Evolutionary conservation across 35 echinoderm and acorn worm species (phyloP).

Genomic region (Nesometra sesokonis): DNA sequence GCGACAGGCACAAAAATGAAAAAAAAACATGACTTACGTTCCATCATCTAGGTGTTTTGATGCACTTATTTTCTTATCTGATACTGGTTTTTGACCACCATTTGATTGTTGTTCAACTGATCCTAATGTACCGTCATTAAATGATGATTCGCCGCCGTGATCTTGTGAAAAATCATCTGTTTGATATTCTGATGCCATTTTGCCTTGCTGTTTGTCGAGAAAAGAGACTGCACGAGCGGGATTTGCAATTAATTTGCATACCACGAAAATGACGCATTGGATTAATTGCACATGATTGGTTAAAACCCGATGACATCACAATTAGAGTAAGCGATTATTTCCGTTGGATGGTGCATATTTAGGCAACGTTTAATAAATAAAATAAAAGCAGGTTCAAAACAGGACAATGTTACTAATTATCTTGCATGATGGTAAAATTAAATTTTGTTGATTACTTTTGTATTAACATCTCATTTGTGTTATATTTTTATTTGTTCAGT

Average conservation of each 20-base stretch:
- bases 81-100: background rate
- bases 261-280: background rate
- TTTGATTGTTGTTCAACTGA: background rate
- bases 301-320: background rate
- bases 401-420: too few species aligned
- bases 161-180: background rate
- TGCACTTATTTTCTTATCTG: background rate
- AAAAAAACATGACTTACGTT: background rate
- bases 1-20: background rate
- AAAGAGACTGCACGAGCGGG: background rate
- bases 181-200: background rate
- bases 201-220: background rate
- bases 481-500: too few species aligned
- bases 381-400: background rate
- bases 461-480: too few species aligned
- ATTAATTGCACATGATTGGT: background rate
- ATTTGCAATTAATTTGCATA: background rate
- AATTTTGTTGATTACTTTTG: too few species aligned
- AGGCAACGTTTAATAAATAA: too few species aligned
- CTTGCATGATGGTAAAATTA: too few species aligned
- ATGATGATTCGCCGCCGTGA: background rate
- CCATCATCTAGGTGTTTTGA: background rate
- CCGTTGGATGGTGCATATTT: background rate
- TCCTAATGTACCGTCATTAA: background rate
- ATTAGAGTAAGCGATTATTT: background rate